Evolutionary conservation across 1,140 invertebrate genomes (phyloP).

Genomic region (Drosophila quadrilineata): DNA sequence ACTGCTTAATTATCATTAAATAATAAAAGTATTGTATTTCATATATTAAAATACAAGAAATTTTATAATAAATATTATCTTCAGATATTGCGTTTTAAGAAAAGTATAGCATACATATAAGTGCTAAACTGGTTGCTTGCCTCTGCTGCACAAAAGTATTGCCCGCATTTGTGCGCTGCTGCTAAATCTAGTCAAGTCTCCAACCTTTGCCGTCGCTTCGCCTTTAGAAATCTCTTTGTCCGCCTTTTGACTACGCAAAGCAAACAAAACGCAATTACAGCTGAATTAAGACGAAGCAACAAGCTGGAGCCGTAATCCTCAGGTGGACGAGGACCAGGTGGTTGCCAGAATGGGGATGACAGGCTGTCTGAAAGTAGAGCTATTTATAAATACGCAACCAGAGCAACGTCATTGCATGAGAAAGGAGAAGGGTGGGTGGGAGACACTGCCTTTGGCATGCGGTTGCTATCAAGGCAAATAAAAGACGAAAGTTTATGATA

Average conservation of each 20-base stretch:
- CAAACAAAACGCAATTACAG: slow-evolving; percentile 19
- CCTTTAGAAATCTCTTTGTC: no score
- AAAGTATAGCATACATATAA: slow-evolving; percentile 1
- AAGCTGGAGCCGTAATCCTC: slow-evolving; percentile 23
- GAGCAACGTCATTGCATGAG: slow-evolving; percentile 32
- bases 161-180: no score
- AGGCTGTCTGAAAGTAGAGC: background rate
- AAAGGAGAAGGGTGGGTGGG: slow-evolving; percentile 31
- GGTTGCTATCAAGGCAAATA: slow-evolving; percentile 66
- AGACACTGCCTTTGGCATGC: slow-evolving; percentile 25
- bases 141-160: no score
- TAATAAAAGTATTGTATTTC: no score
- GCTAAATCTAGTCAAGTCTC: no score
- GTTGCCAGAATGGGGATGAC: background rate
- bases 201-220: no score
- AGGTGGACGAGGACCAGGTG: background rate
- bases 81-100: no score
- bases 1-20: no score
- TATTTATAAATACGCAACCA: slow-evolving; percentile 45
- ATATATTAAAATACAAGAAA: no score
- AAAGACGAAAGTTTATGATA: slow-evolving; percentile 74
- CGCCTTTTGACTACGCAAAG: no score
- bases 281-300: slow-evolving; percentile 10
- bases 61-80: no score
- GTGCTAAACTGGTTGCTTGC: no score